Evolutionary conservation across 1,140 invertebrate genomes (phyloP), one percentile per base, ranked within the genome.

Genomic region (Nomia melanderi): DNA sequence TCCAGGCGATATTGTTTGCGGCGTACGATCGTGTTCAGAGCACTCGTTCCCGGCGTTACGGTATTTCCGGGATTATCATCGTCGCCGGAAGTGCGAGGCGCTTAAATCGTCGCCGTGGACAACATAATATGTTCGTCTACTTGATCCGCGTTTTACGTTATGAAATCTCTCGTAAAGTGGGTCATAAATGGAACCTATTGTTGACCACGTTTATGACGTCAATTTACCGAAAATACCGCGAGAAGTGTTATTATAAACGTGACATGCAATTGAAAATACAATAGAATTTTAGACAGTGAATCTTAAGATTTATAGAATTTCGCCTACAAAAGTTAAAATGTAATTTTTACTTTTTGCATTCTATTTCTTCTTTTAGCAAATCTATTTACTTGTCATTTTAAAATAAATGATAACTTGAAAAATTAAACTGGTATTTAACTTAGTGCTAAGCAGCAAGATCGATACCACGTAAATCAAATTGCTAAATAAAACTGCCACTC

Each of bases 11-110:
- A 53, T 72, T 62, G 70, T 73, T 73, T 54, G 70, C 57, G 57
- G 27, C 23, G 69, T 47, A 60, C 56, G 39, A 63, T 50, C 57
- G 57, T 31, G 23, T 63, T 50, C 31, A 25, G 23, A 50, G 50
- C 57, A 63, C 70, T 50, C 31, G 57, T 36, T 27, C 17, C 41
- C 1, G 25, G 20, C 31, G 31, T 64, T 73, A 23, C 31, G 23
- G 53, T 64, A 53, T 73, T 73, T 73, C 27, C 25, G 23, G 44
- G 39, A 64, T 73, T 64, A 73, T 73, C 31, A 25, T 33, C 17
- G 17, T 2, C 27, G 39, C 23, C n/a, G 17, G 53, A 11, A 50
- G 23, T 8, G 31, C 9, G n/a, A 17, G 5, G 11, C 41, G 29
- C 3, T 63, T 39, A 53, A 62, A 62, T 53, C 59, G 25, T 27